Evolutionary conservation across 2,797 vertebrate genomes (phyloP).

Genomic region (Anguilla anguilla): DNA sequence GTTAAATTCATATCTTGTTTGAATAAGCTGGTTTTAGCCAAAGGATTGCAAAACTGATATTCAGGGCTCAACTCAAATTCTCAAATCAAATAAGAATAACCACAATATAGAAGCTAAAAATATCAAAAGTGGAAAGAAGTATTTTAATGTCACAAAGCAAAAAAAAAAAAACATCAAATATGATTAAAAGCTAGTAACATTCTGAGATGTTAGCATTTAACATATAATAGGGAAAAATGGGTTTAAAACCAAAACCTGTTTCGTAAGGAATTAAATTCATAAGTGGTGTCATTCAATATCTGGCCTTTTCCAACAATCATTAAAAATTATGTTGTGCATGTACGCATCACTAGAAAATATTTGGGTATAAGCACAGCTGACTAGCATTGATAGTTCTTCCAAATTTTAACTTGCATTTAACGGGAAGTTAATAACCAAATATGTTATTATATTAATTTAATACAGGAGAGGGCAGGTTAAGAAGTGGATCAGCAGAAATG

Average conservation of each 20-base stretch:
- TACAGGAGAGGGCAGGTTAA: not conserved
- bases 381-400: not conserved
- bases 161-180: not conserved
- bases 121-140: not conserved
- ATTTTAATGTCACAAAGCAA: not conserved
- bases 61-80: not conserved
- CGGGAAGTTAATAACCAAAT: not conserved
- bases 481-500: not conserved
- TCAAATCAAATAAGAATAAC: not conserved
- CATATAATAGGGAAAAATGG: not conserved
- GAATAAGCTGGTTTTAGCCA: not conserved
- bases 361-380: not conserved
- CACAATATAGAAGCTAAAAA: not conserved
- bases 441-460: not conserved
- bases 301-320: not conserved
- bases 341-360: not conserved
- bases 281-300: not conserved
- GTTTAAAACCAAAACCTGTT: not conserved
- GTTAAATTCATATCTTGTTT: not conserved
- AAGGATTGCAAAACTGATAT: not conserved
- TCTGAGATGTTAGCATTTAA: not conserved
- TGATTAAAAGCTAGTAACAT: not conserved
- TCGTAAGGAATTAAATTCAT: not conserved
- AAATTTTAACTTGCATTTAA: not conserved
- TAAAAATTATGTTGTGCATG: not conserved